Evolutionary conservation across 2,113 vertebrate genomes (phyloP), one percentile per base, ranked within the genome.

Genomic region (Pituophis catenifer): DNA sequence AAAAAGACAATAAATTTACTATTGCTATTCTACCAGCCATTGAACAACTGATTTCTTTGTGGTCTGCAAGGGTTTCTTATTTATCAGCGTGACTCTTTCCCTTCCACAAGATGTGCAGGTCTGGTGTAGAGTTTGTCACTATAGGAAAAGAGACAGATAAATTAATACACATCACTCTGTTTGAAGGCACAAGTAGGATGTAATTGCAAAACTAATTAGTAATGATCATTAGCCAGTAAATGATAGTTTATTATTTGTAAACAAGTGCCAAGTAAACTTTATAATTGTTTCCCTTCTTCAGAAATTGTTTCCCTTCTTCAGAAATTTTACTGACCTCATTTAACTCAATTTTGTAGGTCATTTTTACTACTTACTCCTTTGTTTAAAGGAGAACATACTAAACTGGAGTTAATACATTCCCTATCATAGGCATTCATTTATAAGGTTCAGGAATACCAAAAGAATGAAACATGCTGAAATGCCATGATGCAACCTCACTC

Each of bases 221-320:
- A 93, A 91, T 91, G 58, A 94, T 91, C 85, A 92, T 55, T 48
- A 93, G 33, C 52, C 92, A 91, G 91, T 92, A 50, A 95, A 94
- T 15, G 57, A 2, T 75, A 54, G 12, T 48, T 62, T 21, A 93
- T 88, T 44, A 55, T 92, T 57, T 92, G 88, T 93, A 33, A 88
- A 90, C 89, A 87, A 12, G 92, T 57, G 8, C 58, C 55, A 93
- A 58, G 8, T 85, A 70, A 92, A 90, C n/a, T 52, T 62, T 52
- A 86, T 91, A 92, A 90, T 54, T 86, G 54, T 93, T 93, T 91
- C 53, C 62, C 33, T n/a, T n/a, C n/a, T n/a, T n/a, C n/a, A n/a
- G n/a, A n/a, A n/a, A n/a, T n/a, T n/a, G n/a, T n/a, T n/a, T n/a
- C n/a, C n/a, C n/a, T n/a, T n/a, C 59, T 75, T 91, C 62, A 91